Evolutionary conservation across 2,888 invertebrate species (phyloP), one percentile per base, ranked within the genome.

Genomic region (Euplexia lucipara): DNA sequence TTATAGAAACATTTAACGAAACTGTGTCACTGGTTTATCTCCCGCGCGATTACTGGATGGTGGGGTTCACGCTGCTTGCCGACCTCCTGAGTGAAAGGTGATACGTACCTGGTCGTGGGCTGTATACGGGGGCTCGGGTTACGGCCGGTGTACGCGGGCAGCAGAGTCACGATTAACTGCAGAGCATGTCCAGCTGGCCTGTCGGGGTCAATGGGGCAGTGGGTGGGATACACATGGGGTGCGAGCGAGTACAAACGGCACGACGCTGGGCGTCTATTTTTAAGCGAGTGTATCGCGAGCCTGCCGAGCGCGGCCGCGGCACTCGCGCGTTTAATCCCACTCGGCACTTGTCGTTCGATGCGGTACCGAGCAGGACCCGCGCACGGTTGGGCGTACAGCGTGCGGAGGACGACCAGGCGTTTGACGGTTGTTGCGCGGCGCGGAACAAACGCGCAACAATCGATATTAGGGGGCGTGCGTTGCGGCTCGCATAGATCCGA

Each of bases 251-350:
- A 37, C 59, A 60, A 83, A 86, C 82, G 78, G 83, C 85, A 83
- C 78, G 82, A 85, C 85, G 61, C 73, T 79, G 83, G 75, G 77
- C 84, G 78, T 52, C 53, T 44, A 52, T n/a, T n/a, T n/a, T n/a
- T 52, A 37, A 37, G 84, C 82, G 87, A 87, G 88, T 91, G 88
- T 83, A 88, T 88, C 78, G 90, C 82, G 72, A 81, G 82, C 87
- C 87, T 86, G 88, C 88, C 88, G 88, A 86, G 88, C 86, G 88
- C 90, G 89, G 92, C 92, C 94, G 95, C 95, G 88, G 88, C 91
- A 89, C 91, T 92, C 89, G 94, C 92, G 92, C 91, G 87, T 89
- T 84, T 88, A 90, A 83, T 87, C 83, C 84, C 77, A 84, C 83
- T 85, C 82, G 81, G 78, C 80, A 83, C 71, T 60, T 68, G 72